Evolutionary conservation across 2,888 invertebrate genomes (phyloP), one percentile per base, ranked within the genome.

Genomic region (Myopa testacea): DNA sequence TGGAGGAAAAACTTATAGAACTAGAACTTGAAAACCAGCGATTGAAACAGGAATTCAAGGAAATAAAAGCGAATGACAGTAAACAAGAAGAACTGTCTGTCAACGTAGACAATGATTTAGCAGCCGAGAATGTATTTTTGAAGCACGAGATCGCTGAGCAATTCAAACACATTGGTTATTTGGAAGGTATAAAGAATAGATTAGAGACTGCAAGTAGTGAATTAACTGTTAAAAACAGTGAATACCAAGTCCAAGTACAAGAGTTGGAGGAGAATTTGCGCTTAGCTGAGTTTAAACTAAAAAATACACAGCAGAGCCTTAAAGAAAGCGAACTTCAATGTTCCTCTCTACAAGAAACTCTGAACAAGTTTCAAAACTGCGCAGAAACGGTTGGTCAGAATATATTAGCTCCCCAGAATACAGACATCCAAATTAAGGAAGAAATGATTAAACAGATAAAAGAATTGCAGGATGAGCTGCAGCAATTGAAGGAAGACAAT

Each of bases 1-100:
- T 95, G 72, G 95, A 96, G 89, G 96, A 96, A 87, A 93, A 93
- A 88, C 90, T 96, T 4, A 93, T 93, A 95, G 96, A 89, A 95
- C n/a, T 92, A 84, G 91, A 92, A 84, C 77, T 62, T 3, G 76
- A 78, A 74, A 74, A 52, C 5, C 75, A 80, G 10, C 68, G 62
- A 12, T 34, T 78, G 16, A 14, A 77, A 80, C 60, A 37, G 70
- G n/a, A 79, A 55, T 34, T 80, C 50, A 34, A 8, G 68, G 60
- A 78, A 69, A 79, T 78, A 69, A 50, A 78, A n/a, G 26, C 10
- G 45, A 45, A 45, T 45, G 10, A 45, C 7, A 8, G 45, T 6
- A 26, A 34, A 16, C 14, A 55, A 55, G 55, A 55, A 45, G 12
- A 63, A 65, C 38, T n/a, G 67, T 16, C 26, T 76, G 3, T 37